Percentiles rank a stretch among this genome's conserved stretches.
These are phyloP conservation scores for Chaitophorus viminalis DNA, from an alignment of 2,888 invertebrate species.

Conservation along the genomic window DNA sequence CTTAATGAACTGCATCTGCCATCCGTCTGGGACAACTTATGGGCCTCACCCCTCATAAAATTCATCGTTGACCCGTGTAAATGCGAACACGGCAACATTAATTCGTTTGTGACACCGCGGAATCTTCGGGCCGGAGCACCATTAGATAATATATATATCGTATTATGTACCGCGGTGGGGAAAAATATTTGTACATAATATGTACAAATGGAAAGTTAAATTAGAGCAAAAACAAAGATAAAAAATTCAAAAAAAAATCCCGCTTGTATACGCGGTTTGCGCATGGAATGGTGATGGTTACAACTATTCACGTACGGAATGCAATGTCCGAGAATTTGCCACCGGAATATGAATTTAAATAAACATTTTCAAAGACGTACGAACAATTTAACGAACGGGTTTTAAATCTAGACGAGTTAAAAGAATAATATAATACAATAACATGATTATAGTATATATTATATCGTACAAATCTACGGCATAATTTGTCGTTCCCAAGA, in stretches of 20 bases:
- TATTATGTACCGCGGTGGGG: no score
- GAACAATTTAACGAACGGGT: no score
- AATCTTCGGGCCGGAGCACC: not conserved
- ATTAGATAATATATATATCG: no score
- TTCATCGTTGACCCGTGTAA: conserved; percentile 39
- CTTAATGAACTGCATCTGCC: conserved; percentile 44
- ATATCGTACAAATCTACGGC: not conserved
- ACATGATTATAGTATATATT: no score
- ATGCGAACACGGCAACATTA: conserved; percentile 24
- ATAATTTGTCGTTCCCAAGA: not conserved
- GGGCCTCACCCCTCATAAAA: conserved; percentile 18
- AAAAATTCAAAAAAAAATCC: no score
- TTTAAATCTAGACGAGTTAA: not conserved
- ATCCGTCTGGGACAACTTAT: conserved; percentile 32
- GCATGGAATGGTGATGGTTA: not conserved
- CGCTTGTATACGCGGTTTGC: no score
- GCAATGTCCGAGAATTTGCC: not conserved
- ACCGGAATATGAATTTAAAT: not conserved
- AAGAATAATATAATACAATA: not conserved
- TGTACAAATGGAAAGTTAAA: not conserved
- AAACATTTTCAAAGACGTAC: no score
- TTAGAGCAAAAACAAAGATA: not conserved
- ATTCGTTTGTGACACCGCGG: not conserved
- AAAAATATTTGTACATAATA: no score
- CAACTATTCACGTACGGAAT: not conserved